Evolutionary conservation across 1,140 invertebrate genomes (phyloP).

Genomic region (Drosophila athabasca): DNA sequence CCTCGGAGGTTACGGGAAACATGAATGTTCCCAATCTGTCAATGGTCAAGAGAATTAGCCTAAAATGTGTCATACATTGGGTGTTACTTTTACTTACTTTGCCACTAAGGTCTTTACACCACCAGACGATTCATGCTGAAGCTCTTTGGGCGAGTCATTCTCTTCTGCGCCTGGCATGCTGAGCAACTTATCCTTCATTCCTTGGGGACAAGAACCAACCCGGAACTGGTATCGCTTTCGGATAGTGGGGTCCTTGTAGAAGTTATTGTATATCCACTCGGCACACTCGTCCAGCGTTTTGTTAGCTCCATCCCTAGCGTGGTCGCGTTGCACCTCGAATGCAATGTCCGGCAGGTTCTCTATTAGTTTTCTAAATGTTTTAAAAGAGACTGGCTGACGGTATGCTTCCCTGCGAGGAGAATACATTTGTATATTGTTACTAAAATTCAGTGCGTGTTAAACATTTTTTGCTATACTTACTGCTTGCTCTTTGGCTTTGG

Average conservation of each 20-base stretch:
- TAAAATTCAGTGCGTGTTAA: too few species aligned
- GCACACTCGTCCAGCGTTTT: slow-evolving; percentile 28
- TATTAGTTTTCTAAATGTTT: slow-evolving; percentile 9
- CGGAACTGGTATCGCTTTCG: neutral
- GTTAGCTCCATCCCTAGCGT: neutral
- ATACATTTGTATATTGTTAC: too few species aligned
- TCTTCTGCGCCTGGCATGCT: neutral
- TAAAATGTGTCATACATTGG: too few species aligned
- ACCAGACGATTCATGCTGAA: neutral
- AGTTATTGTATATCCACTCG: slow-evolving; percentile 23
- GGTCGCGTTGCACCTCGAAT: neutral
- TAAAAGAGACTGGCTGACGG: slow-evolving; percentile 2
- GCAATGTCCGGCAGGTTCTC: slow-evolving; percentile 3
- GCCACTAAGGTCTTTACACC: neutral
- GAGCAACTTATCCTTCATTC: neutral
- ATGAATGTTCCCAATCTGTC: too few species aligned
- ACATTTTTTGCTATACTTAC: too few species aligned
- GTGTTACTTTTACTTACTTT: neutral
- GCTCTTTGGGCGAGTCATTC: neutral
- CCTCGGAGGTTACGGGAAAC: too few species aligned
- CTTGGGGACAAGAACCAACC: neutral
- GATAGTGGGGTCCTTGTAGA: slow-evolving; percentile 11
- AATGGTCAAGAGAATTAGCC: too few species aligned
- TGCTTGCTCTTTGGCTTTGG: too few species aligned
- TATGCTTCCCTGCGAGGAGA: too few species aligned